A percentile compares a stretch with the other conserved stretches of the same genome.
phyloP scores from a whole-genome alignment of 2,888 invertebrate genomes.

The Tenthredo distinguenda region DNA sequence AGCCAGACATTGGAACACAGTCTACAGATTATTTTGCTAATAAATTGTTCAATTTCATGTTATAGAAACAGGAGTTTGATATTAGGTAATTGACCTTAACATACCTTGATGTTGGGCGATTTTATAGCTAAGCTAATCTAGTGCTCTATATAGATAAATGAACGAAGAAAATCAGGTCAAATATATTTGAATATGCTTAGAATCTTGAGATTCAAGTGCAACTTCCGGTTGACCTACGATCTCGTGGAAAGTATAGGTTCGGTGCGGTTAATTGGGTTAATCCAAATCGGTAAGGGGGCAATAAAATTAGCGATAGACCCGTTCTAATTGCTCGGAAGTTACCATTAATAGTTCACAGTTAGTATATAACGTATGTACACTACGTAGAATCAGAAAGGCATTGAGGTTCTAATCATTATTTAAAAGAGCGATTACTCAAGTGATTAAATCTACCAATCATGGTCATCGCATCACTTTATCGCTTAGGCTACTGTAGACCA shows the following conservation, averaged over 20 bases:
- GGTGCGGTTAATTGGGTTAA: constrained; percentile 28
- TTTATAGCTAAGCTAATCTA: neutral
- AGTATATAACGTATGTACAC: neutral
- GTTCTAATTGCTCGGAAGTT: constrained; percentile 35
- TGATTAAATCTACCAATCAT: constrained; percentile 1
- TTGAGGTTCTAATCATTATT: constrained; percentile 28
- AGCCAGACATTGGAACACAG: neutral
- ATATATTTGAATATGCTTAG: neutral
- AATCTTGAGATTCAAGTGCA: neutral
- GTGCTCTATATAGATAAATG: neutral
- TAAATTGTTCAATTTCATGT: neutral
- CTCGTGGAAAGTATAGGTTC: neutral
- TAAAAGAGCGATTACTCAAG: neutral
- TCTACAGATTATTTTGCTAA: neutral
- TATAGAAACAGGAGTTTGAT: neutral
- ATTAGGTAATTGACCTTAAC: neutral
- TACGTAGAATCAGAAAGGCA: neutral
- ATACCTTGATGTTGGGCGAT: neutral
- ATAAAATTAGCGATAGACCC: constrained; percentile 36
- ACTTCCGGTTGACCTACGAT: neutral
- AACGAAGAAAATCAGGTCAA: neutral
- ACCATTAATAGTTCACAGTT: constrained; percentile 30
- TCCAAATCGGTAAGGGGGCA: constrained; percentile 6
- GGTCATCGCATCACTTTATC: constrained; percentile 19
- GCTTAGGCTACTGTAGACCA: neutral